Evolutionary conservation across 2,888 invertebrate genomes (phyloP), one percentile per base, ranked within the genome.

Genomic region (Mylabris sibirica): DNA sequence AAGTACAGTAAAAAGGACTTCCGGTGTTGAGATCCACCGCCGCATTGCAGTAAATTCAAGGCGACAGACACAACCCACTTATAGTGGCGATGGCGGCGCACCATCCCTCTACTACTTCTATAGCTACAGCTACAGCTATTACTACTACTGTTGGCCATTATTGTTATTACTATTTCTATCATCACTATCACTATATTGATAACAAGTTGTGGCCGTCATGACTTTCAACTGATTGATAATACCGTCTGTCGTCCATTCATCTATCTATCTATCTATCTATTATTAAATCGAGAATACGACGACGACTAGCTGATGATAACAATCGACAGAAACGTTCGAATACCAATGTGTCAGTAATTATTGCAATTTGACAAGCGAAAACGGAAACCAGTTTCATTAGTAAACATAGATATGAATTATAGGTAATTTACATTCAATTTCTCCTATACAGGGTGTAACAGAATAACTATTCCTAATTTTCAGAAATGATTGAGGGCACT

Each of bases 1-100:
- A 69, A 72, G 69, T 67, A 64, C 64, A 72, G 66, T 71, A 66
- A 64, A 49, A 49, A 49, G 20, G 63, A 67, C 74, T 72, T 72
- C 72, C 72, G 69, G 70, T 70, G 70, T 71, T 68, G 74, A 72
- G 74, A 71, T 74, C 74, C 22, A 20, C 49, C 49, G 49, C 49
- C 74, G 74, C 74, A 74, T 72, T 74, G 74, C 74, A 74, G 74
- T 74, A 74, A 74, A 74, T 72, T 70, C 71, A 68, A 66, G 67
- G 64, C 65, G 67, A 34, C 30, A 59, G 44, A 65, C 59, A 65
- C 59, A 34, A 65, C 41, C 59, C 65, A 34, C 22, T 63, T 26
- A 17, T 11, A 63, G 49, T 49, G 20, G 20, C 11, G 9, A 53
- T 63, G 60, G 60, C 65, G 57, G 63, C 69, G 63, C 69, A 67